Base-by-base conservation (phyloP, 35 echinoderm and acorn worm species). In the Ophioderma brevispina region DNA sequence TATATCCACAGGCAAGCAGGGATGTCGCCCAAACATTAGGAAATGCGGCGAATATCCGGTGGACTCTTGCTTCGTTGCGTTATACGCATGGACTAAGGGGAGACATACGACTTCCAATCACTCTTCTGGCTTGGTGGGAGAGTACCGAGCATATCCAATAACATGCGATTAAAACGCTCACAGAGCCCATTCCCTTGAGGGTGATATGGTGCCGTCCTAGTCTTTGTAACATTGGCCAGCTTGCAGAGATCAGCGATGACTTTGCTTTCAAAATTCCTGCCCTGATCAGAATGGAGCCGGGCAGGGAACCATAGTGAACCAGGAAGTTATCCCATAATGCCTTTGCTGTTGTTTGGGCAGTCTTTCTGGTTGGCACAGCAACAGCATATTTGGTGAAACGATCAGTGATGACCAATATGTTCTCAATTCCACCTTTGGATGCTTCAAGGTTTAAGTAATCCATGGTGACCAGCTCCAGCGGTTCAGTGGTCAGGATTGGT, bases 331-430 rank as follows among this genome's bases (percentile, higher is more conserved):
- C 36, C 87, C 87, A 94, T 4, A 94, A 37, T 19, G 76, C 81
- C 36, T 77, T 90, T 0, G 88, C 92, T 17, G 88, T 87, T 23
- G 92, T 94, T n/a, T 36, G 5, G 10, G 88, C 88, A 31, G 94
- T 85, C 81, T 96, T 84, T 39, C 63, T 76, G 3, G 87, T 90
- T 21, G 79, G 90, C 1, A 96, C 70, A 5, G 94, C 94, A n/a
- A 93, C 77, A 31, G 94, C 82, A 37, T 41, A 90, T 81, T 93
- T 96, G 21, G 94, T 93, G 49, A 96, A 96, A 33, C 85, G 76
- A 39, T 96, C 87, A 10, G 87, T 96, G 18, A 96, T 92, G 11
- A 96, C 94, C 39, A 92, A 82, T 0, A 96, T 77, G 75, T 96
- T 55, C 35, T 92, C 94, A 81, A 80, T 88, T 5, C 94, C 94